Evolutionary conservation across 2,888 invertebrate species (phyloP).

Genomic region (Pseudanteris insignis): DNA sequence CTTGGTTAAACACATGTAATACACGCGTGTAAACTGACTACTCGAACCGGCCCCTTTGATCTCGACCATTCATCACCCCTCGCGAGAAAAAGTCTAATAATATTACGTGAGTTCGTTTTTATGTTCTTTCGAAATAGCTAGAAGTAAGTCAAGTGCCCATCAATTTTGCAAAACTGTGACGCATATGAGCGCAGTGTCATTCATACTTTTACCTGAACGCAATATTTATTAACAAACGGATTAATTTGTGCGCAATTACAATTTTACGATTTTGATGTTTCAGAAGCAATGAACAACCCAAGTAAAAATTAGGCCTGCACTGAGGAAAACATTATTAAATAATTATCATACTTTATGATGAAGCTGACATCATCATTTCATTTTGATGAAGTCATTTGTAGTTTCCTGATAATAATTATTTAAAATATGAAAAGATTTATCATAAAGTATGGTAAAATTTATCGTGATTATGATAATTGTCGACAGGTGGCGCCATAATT

Average conservation of each 20-base stretch:
- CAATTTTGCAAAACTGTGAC: slow-evolving; percentile 23
- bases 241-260: neutral
- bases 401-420: too few species aligned
- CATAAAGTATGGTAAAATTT: too few species aligned
- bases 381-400: neutral
- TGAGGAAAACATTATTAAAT: too few species aligned
- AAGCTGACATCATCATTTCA: neutral
- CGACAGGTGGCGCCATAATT: too few species aligned
- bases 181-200: slow-evolving; percentile 11
- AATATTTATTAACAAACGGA: neutral
- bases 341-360: too few species aligned
- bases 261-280: too few species aligned
- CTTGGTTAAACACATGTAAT: slow-evolving; percentile 61
- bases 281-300: too few species aligned
- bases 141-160: slow-evolving; percentile 32
- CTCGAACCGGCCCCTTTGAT: slow-evolving; percentile 62
- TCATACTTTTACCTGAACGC: neutral
- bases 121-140: slow-evolving; percentile 29
- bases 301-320: too few species aligned
- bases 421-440: too few species aligned
- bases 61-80: slow-evolving; percentile 64
- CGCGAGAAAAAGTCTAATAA: slow-evolving; percentile 64
- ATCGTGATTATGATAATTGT: too few species aligned
- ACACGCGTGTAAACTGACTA: slow-evolving; percentile 66
- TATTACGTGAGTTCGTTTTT: slow-evolving; percentile 51